A percentile compares a stretch with the other conserved stretches of the same genome.
Conservation (phyloP, 1,140 invertebrate genomes). For the Kradibia gibbosae region DNA sequence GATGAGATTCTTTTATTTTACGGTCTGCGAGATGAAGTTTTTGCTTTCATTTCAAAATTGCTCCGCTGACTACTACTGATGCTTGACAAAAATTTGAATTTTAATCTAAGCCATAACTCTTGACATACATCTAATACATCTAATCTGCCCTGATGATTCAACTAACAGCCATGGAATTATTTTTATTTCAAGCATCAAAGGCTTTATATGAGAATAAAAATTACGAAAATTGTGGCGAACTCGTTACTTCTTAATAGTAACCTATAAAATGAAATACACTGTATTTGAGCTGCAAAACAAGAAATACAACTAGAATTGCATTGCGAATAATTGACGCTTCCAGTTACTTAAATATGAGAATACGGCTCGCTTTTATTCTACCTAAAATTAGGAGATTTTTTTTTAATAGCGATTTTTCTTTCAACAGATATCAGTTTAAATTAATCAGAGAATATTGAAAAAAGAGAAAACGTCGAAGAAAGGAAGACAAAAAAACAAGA, state of each 20-base stretch:
- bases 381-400: constrained; percentile 2
- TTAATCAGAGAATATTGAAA: constrained; percentile 13
- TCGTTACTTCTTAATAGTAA: no score
- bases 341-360: background rate
- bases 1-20: constrained; percentile 34
- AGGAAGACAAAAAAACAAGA: background rate
- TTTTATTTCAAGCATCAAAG: background rate
- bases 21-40: constrained; percentile 16
- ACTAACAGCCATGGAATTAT: background rate
- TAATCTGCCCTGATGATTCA: background rate
- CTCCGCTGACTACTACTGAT: background rate
- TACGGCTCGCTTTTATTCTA: background rate
- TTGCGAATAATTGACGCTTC: background rate
- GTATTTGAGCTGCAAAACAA: no score
- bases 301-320: background rate
- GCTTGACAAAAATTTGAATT: constrained; percentile 15
- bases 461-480: no score
- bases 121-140: background rate
- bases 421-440: constrained; percentile 9
- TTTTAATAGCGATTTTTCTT: constrained; percentile 18
- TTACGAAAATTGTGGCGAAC: no score
- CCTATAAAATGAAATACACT: no score
- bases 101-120: constrained; percentile 3
- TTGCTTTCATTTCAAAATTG: constrained; percentile 19
- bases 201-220: no score